Evolutionary conservation across 1,140 invertebrate species (phyloP).

Genomic region (Solenopsis fugax): DNA sequence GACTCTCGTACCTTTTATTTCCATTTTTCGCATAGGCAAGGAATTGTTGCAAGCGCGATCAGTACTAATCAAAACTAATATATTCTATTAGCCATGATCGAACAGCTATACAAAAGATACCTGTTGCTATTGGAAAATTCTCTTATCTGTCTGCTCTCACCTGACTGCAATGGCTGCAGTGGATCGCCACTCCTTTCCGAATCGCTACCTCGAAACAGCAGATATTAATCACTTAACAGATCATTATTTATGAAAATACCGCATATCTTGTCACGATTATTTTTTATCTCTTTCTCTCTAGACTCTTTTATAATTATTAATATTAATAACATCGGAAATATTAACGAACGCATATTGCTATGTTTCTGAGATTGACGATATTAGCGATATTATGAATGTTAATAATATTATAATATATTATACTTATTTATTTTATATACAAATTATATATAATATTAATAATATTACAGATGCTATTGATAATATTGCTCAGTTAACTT

Average conservation of each 20-base stretch:
- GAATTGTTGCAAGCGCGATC: too few species aligned
- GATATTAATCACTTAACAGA: not conserved
- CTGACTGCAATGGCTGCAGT: not conserved
- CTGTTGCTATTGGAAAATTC: conserved; percentile 1
- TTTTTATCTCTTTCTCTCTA: not conserved
- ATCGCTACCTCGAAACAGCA: not conserved
- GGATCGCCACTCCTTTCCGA: not conserved
- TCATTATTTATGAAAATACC: not conserved
- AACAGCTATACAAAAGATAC: not conserved
- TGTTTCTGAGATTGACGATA: too few species aligned
- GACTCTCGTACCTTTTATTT: not conserved
- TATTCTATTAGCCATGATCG: not conserved
- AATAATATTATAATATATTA: too few species aligned
- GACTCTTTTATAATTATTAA: not conserved
- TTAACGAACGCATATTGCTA: too few species aligned
- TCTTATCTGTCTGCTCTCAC: not conserved
- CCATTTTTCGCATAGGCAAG: too few species aligned
- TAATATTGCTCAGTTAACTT: not conserved
- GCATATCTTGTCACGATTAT: not conserved
- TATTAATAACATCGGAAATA: too few species aligned
- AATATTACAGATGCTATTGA: too few species aligned
- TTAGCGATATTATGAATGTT: too few species aligned
- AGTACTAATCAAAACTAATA: too few species aligned
- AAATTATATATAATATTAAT: too few species aligned
- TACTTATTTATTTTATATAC: too few species aligned